phyloP scores from a whole-genome alignment of 2,888 invertebrate genomes.

The Autographa gamma region DNA sequence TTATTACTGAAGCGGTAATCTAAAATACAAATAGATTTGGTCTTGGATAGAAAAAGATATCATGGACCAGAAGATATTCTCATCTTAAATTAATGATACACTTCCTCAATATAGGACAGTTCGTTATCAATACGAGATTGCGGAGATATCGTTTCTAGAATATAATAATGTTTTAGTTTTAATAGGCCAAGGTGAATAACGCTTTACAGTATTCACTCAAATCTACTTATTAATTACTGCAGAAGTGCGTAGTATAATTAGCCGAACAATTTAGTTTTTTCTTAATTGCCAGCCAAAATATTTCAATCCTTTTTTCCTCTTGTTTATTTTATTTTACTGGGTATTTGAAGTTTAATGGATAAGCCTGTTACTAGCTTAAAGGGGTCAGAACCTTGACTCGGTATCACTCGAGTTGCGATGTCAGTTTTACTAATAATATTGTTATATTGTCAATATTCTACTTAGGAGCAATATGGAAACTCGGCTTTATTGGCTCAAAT shows the following conservation, averaged over 20 bases:
- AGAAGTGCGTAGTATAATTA: background rate
- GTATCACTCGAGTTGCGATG: background rate
- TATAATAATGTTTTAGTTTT: background rate
- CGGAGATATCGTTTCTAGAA: background rate
- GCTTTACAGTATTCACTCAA: background rate
- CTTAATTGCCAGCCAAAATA: too few relatives aligned
- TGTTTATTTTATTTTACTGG: background rate
- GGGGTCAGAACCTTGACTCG: background rate
- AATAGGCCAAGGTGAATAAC: constrained; percentile 1
- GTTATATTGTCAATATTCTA: background rate
- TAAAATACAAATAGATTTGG: too few relatives aligned
- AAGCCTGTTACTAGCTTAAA: background rate
- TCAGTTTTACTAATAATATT: background rate
- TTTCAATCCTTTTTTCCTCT: too few relatives aligned
- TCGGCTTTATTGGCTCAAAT: background rate
- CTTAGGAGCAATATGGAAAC: background rate
- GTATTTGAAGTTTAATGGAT: background rate
- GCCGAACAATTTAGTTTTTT: too few relatives aligned
- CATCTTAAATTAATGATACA: too few relatives aligned
- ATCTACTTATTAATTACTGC: background rate
- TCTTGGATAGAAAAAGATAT: too few relatives aligned
- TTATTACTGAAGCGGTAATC: too few relatives aligned
- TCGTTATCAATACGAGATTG: constrained; percentile 1
- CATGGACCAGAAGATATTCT: too few relatives aligned
- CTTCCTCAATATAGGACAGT: background rate